Conservation (phyloP, 2,888 invertebrate genomes). For the Trachelus troglodyta region DNA sequence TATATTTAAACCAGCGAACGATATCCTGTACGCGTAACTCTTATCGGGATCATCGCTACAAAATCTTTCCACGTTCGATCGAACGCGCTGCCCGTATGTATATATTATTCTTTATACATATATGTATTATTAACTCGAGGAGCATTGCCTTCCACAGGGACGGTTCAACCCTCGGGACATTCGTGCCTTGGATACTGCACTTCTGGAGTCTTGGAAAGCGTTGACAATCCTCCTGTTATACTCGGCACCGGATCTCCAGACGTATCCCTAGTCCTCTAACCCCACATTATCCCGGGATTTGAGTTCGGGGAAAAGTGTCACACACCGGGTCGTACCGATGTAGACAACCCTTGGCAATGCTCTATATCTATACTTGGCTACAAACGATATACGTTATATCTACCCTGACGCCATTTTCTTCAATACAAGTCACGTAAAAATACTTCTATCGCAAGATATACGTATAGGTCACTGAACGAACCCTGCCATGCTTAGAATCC, state of each 20-base stretch:
- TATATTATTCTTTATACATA: background rate
- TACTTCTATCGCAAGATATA: background rate
- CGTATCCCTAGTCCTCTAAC: background rate
- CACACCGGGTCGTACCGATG: background rate
- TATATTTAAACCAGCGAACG: background rate
- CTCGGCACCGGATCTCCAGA: background rate
- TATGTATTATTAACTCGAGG: background rate
- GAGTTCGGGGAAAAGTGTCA: background rate
- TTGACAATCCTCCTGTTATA: slow-evolving; percentile 1
- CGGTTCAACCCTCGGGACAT: background rate
- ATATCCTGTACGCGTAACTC: background rate
- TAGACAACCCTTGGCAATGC: background rate
- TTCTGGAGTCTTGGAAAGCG: background rate
- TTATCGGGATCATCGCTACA: background rate
- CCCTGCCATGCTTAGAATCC: background rate
- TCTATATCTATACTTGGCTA: background rate
- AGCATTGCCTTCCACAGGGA: background rate
- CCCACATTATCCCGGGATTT: slow-evolving; percentile 5
- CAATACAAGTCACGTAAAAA: background rate
- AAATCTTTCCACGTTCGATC: background rate
- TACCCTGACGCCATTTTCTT: background rate
- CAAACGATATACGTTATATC: background rate
- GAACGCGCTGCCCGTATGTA: background rate
- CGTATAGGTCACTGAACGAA: background rate
- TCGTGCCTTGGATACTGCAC: background rate